phyloP scores from a whole-genome alignment of 2,888 invertebrate genomes.

The Hesperia comma region DNA sequence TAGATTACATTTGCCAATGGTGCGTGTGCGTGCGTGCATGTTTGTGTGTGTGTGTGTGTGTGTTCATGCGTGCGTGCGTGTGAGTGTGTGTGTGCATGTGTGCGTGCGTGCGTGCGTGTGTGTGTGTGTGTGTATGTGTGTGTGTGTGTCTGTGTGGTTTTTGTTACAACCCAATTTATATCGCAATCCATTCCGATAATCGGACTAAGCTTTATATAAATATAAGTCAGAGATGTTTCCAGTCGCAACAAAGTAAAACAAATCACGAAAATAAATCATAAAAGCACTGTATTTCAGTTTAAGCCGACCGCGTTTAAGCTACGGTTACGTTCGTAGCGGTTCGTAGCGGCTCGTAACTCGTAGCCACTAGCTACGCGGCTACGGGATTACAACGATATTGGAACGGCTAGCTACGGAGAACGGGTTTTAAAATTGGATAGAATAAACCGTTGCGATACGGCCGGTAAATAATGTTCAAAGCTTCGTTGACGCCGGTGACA shows the following conservation, averaged over 20 bases:
- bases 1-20: too few relatives aligned
- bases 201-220: background rate
- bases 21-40: too few relatives aligned
- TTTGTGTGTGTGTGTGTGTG: too few relatives aligned
- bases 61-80: too few relatives aligned
- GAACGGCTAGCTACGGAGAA: slow-evolving; percentile 14
- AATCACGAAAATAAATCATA: slow-evolving; percentile 19
- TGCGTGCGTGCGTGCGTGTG: too few relatives aligned
- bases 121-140: too few relatives aligned
- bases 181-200: background rate
- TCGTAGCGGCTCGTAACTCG: slow-evolving; percentile 20
- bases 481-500: too few relatives aligned
- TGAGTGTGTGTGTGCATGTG: too few relatives aligned
- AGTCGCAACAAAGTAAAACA: slow-evolving; percentile 21
- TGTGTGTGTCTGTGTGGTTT: too few relatives aligned
- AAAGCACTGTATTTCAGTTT: slow-evolving; percentile 28
- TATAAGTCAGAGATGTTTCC: background rate
- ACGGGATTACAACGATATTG: slow-evolving; percentile 27
- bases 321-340: slow-evolving; percentile 31
- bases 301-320: slow-evolving; percentile 25
- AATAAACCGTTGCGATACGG: slow-evolving; percentile 9
- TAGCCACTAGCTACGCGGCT: slow-evolving; percentile 21
- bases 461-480: too few relatives aligned
- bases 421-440: slow-evolving; percentile 16
- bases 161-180: background rate